These are phyloP conservation scores for Falco peregrinus DNA, from an alignment of 2,797 vertebrate genomes.

Conservation along the genomic window DNA sequence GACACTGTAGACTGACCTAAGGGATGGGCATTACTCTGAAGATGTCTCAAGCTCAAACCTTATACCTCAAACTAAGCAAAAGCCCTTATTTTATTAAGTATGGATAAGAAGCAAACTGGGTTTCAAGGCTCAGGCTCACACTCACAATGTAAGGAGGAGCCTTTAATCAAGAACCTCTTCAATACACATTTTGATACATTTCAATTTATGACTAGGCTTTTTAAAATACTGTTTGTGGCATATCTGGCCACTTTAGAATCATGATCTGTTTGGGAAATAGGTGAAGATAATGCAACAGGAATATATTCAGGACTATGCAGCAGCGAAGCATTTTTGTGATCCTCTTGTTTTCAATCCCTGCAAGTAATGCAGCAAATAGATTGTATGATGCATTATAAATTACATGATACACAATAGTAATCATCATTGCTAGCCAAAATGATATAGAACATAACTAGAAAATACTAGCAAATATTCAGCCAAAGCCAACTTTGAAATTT, in stretches of 20 bases:
- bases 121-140: background rate
- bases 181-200: background rate
- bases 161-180: background rate
- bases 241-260: background rate
- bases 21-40: background rate
- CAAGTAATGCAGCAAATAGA: slow-evolving; percentile 9
- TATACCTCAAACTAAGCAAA: background rate
- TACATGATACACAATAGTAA: background rate
- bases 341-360: background rate
- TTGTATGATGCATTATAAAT: slow-evolving; percentile 18
- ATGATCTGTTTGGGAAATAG: background rate
- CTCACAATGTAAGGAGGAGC: background rate
- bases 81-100: background rate
- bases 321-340: background rate
- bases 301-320: background rate
- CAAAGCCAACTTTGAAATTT: background rate
- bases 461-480: background rate
- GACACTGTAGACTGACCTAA: background rate
- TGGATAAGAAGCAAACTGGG: background rate
- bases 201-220: background rate
- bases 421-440: background rate
- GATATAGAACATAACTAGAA: background rate
- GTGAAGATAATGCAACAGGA: background rate
- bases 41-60: background rate
- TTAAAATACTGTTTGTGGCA: background rate